Evolutionary conservation across 1,140 invertebrate genomes (phyloP), one percentile per base, ranked within the genome.

Genomic region (Calliphora vicina): DNA sequence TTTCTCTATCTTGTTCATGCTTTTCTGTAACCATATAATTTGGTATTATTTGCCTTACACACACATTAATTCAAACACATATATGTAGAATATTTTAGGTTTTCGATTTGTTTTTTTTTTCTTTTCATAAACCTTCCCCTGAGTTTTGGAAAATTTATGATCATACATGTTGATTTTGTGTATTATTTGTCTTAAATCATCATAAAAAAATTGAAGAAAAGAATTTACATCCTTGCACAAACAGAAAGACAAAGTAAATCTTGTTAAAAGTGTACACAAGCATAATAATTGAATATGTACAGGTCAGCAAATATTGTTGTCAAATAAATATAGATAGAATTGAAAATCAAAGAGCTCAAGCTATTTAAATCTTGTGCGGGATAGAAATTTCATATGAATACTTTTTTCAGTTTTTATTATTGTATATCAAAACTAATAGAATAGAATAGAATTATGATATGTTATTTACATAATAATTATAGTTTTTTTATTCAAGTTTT

Each of bases 111-210:
- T 6, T 25, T 67, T 67, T 67, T 2, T 23, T 23, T 67, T 10
- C 17, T 17, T 61, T 67, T 25, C 12, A 23, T 20, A 67, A 67
- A n/a, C 9, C 20, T 67, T 67, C 61, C 61, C 20, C n/a, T 1
- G 20, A 25, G 61, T 67, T 67, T 23, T 67, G n/a, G 9, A 67
- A 67, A 67, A 67, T 67, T 67, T 67, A 67, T 67, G n/a, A 67
- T 67, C 61, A 67, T 67, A 20, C 61, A 67, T 67, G 61, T 25
- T 67, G 61, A 67, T 67, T 67, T 67, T 23, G 61, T 67, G 20
- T 67, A 67, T 67, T 67, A 67, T 67, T 67, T 67, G 61, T 67
- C 61, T 67, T 67, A 67, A 67, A 67, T 67, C 20, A 67, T 67
- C 61, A 67, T 67, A 67, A 67, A 29, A 29, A 29, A 29, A 3